These are phyloP conservation scores for Gymnarchus niloticus DNA, from an alignment of 2,113 vertebrate genomes.

Conservation along the genomic window DNA sequence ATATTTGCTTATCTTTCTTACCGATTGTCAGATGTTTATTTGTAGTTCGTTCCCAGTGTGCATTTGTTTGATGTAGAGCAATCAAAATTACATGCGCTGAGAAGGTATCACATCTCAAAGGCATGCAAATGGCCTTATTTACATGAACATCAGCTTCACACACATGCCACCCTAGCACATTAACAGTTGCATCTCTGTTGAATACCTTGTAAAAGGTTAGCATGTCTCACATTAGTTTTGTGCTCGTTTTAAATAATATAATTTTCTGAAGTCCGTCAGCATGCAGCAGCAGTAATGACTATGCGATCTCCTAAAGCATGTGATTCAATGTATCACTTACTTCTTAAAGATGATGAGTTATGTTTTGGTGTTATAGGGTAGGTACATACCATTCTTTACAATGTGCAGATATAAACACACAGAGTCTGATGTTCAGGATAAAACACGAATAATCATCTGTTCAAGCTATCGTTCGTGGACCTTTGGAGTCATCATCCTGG, in stretches of 20 bases:
- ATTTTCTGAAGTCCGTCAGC: neutral
- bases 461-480: neutral
- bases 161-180: neutral
- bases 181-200: neutral
- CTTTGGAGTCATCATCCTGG: constrained; percentile 36
- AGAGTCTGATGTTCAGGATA: too few species aligned
- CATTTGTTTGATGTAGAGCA: too few species aligned
- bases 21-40: too few species aligned
- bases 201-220: constrained; percentile 9
- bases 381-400: neutral
- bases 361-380: neutral
- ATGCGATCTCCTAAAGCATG: neutral
- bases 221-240: neutral
- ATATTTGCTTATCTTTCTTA: neutral
- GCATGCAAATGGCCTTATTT: neutral
- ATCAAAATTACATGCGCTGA: neutral
- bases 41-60: too few species aligned
- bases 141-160: neutral
- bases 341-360: neutral
- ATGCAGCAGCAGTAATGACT: neutral
- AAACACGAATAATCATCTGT: neutral
- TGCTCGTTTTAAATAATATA: neutral
- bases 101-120: neutral
- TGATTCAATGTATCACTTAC: neutral
- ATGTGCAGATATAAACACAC: neutral